Conservation (phyloP, 2,888 invertebrate species). For the Portevinia maculata region DNA sequence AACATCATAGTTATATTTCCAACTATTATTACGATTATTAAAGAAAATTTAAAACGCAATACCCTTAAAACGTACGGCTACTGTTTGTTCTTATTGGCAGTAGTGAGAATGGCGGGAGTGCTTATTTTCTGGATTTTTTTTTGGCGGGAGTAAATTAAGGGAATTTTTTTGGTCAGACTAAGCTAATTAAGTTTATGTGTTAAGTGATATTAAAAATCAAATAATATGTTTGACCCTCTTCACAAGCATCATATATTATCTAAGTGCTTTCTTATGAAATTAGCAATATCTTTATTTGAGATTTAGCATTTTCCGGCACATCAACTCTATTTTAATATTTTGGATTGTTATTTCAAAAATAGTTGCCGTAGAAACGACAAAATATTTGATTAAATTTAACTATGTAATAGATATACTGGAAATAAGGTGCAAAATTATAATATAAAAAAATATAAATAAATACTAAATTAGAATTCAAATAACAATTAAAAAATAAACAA, state of each 20-base stretch:
- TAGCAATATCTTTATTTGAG: constrained; percentile 18
- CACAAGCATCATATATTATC: constrained; percentile 58
- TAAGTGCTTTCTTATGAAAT: constrained; percentile 40
- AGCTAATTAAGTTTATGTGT: constrained; percentile 54
- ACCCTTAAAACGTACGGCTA: constrained; percentile 79
- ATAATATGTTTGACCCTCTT: constrained; percentile 47
- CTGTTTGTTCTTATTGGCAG: constrained; percentile 83
- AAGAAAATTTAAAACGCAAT: constrained; percentile 61
- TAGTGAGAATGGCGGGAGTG: constrained; percentile 77
- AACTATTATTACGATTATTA: constrained; percentile 54
- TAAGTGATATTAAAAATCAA: constrained; percentile 53
- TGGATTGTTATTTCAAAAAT: constrained; percentile 8
- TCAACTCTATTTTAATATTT: constrained; percentile 25
- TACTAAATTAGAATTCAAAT: too few relatives aligned
- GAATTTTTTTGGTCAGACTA: constrained; percentile 41
- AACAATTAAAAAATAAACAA: too few relatives aligned
- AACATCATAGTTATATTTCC: constrained; percentile 77
- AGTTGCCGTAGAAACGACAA: constrained; percentile 9
- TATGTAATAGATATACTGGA: constrained; percentile 48
- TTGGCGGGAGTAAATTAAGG: constrained; percentile 51
- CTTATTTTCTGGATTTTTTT: constrained; percentile 50
- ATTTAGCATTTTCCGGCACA: constrained; percentile 51
- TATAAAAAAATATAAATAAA: constrained; percentile 49
- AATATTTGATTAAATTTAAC: constrained; percentile 6
- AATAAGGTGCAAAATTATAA: constrained; percentile 60